Evolutionary conservation across 2,797 vertebrate species (phyloP).

Genomic region (Molossus molossus): DNA sequence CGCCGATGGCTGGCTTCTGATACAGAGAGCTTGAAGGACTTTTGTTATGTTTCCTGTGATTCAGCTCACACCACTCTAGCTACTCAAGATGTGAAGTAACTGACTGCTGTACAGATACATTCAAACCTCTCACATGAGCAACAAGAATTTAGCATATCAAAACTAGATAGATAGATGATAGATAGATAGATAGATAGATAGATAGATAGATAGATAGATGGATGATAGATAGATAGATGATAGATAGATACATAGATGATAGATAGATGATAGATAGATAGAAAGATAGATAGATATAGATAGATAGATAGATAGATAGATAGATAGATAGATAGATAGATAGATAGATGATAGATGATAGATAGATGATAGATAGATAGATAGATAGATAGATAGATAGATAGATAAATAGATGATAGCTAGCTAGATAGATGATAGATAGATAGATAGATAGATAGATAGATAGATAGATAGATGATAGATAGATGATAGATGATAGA

Average conservation of each 20-base stretch:
- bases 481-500: too few relatives aligned
- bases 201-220: neutral
- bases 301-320: neutral
- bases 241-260: neutral
- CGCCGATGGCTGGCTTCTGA: neutral
- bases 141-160: slow-evolving; percentile 48
- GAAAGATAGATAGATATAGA: neutral
- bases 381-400: too few relatives aligned
- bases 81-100: neutral
- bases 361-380: too few relatives aligned
- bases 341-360: too few relatives aligned
- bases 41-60: neutral
- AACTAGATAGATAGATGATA: neutral
- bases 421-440: neutral
- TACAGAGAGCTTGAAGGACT: neutral
- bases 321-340: too few relatives aligned
- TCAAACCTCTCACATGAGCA: neutral
- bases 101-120: neutral
- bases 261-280: neutral
- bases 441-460: neutral
- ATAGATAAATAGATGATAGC: too few relatives aligned
- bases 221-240: neutral
- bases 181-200: neutral
- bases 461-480: too few relatives aligned
- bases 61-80: neutral